Evolutionary conservation across 2,113 vertebrate species (phyloP), one percentile per base, ranked within the genome.

Genomic region (Ursus arctos): DNA sequence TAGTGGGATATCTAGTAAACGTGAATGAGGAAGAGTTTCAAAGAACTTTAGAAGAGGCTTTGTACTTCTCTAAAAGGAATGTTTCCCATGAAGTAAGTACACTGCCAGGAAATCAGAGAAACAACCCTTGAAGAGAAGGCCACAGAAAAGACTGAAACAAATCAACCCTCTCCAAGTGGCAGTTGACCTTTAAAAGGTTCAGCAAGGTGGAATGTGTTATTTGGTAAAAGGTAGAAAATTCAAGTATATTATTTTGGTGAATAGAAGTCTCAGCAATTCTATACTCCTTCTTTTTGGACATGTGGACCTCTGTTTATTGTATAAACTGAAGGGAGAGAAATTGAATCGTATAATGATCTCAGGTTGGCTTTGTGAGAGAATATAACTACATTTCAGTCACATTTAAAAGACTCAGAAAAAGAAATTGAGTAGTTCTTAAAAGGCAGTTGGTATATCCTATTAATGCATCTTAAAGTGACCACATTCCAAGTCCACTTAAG

Each of bases 61-160:
- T 98, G 92, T 98, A 31, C 57, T 82, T 85, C 71, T 85, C n/a
- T 86, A n/a, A 88, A 96, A 86, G 84, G 72, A 94, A 82, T 84
- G 77, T 77, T 96, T 96, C 95, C 88, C 85, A 85, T 95, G 97
- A 96, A 96, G 95, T 88, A 88, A 83, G 84, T 92, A 85, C 65
- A 86, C 90, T 67, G 81, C 72, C 13, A 61, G 85, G 97, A 98
- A 98, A 98, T 95, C 96, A 93, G 94, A 98, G 97, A 97, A 95
- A 33, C 65, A 47, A 19, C 33, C 36, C 40, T 94, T 91, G 53
- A 86, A 96, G 96, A 95, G 95, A 95, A 77, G 76, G 80, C 63
- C 4, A 9, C 76, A 91, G 87, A 90, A 96, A 88, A 86, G 96
- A 53, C 26, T n/a, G 90, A 86, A 93, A 95, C 76, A 88, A 95